phyloP scores from a whole-genome alignment of 1,140 invertebrate species.

The Macrobrachium nipponense region DNA sequence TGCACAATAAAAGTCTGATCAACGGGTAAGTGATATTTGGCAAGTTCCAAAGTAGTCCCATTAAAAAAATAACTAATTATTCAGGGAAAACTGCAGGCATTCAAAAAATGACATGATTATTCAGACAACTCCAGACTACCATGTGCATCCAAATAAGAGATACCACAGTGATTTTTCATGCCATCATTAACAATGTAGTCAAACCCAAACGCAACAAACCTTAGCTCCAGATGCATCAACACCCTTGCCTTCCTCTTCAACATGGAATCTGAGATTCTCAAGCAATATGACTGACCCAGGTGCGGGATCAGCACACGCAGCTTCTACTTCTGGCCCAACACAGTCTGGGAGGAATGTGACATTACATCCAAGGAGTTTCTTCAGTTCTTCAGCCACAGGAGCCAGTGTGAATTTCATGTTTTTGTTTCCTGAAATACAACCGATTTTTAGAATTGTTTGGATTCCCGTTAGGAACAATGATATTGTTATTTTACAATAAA shows the following conservation, averaged over 20 bases:
- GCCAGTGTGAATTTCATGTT: conserved; percentile 91
- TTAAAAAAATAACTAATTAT: no score
- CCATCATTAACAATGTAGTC: no score
- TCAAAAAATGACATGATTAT: no score
- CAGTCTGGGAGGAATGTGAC: conserved; percentile 93
- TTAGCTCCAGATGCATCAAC: conserved; percentile 90
- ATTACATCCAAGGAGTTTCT: conserved; percentile 86
- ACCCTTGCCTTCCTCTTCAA: conserved; percentile 99
- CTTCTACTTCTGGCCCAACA: conserved; percentile 92
- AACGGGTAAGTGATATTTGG: no score
- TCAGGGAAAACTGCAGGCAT: no score
- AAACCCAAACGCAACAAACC: conserved; percentile 69
- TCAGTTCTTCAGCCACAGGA: conserved; percentile 92
- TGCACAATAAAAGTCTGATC: no score
- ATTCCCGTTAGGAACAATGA: no score
- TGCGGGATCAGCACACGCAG: conserved; percentile 87
- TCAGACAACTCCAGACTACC: no score
- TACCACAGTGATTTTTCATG: no score
- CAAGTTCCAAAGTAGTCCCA: no score
- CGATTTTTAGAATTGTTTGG: neutral
- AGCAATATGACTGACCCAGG: conserved; percentile 91
- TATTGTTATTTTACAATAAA: no score
- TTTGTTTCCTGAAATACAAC: conserved; percentile 56
- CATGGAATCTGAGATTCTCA: conserved; percentile 94
- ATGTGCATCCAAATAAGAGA: no score